A percentile compares a stretch with the other conserved stretches of the same genome.
phyloP scores from a whole-genome alignment of 2,797 vertebrate species.

The Sebastiscus tertius region DNA sequence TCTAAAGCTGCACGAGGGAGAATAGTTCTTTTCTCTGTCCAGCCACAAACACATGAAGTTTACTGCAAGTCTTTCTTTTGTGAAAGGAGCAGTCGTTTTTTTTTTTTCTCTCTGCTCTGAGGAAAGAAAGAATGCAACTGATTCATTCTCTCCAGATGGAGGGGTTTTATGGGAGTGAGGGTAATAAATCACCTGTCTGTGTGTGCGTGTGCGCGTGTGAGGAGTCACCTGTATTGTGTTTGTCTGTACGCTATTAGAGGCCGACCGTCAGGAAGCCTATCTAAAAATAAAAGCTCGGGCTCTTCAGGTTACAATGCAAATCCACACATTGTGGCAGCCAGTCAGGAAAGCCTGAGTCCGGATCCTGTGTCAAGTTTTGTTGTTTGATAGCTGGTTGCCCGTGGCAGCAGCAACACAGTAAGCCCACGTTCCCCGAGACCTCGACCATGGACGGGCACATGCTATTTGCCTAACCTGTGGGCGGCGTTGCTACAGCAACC shows the following conservation, averaged over 20 bases:
- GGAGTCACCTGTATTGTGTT: slow-evolving; percentile 43
- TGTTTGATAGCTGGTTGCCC: slow-evolving; percentile 79
- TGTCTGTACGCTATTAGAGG: slow-evolving; percentile 14
- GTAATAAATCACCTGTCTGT: slow-evolving; percentile 68
- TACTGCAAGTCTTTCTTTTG: slow-evolving; percentile 52
- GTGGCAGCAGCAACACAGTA: slow-evolving; percentile 42
- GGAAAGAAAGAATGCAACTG: slow-evolving; percentile 72
- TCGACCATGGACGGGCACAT: slow-evolving; percentile 46
- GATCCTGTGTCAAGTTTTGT: slow-evolving; percentile 75
- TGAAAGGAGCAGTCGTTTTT: slow-evolving; percentile 41
- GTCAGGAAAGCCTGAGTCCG: slow-evolving; percentile 50
- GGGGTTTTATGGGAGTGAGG: slow-evolving; percentile 53
- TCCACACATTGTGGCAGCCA: slow-evolving; percentile 43
- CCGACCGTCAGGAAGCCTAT: slow-evolving; percentile 35
- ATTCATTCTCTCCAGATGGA: slow-evolving; percentile 78
- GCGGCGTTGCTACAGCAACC: slow-evolving; percentile 75
- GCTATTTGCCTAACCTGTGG: slow-evolving; percentile 78
- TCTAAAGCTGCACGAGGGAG: slow-evolving; percentile 29
- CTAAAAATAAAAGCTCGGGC: slow-evolving; percentile 71
- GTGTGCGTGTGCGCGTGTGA: background rate
- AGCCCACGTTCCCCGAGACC: slow-evolving; percentile 28
- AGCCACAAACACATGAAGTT: slow-evolving; percentile 43
- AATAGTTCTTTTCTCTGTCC: slow-evolving; percentile 54
- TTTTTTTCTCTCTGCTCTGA: slow-evolving; percentile 36
- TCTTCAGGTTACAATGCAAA: slow-evolving; percentile 71